Evolutionary conservation across 1,140 invertebrate genomes (phyloP), one percentile per base, ranked within the genome.

Genomic region (roundworm (Caenorhabditis elegans)): DNA sequence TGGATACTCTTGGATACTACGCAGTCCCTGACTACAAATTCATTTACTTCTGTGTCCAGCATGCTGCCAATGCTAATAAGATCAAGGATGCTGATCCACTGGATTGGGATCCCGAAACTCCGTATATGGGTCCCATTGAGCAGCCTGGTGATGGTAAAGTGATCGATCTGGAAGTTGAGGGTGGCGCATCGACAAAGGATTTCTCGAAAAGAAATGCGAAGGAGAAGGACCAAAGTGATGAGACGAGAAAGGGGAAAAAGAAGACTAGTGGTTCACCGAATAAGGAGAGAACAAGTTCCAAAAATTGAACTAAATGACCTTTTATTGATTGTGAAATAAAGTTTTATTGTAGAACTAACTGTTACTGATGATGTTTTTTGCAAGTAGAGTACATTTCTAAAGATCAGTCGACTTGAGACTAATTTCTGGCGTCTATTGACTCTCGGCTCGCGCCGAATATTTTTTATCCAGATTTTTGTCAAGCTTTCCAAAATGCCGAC

Each of bases 1-100:
- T 83, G 13, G 78, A 83, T 65, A 76, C 17, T 8, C 55, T 83
- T 22, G 48, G n/a, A 0, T 83, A 83, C 53, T 80, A 76, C 22
- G 53, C 60, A 36, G 82, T 83, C 24, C 82, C 82, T 11, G 82
- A 83, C 79, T 83, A 83, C 79, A 76, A 76, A 28, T 83, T 76
- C 53, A 46, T 83, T 49, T 76, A 76, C 79, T 70, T 76, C 19
- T 80, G 78, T 47, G 49, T 83, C 31, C 28, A 82, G 31, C 82
- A 83, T 34, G 82, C 82, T 26, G 22, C 65, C 28, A 82, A 39
- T 82, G 60, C 55, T 15, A 70, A 82, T 13, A 65, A 46, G 15
- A 46, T 75, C 47, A 51, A 77, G 15, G 51, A 47, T 19, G 24
- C 36, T 17, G 82, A 83, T 24, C 82, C 82, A 0, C 11, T 83